Evolutionary conservation across 2,797 vertebrate genomes (phyloP).

Genomic region (Rhyacichthys aspro): DNA sequence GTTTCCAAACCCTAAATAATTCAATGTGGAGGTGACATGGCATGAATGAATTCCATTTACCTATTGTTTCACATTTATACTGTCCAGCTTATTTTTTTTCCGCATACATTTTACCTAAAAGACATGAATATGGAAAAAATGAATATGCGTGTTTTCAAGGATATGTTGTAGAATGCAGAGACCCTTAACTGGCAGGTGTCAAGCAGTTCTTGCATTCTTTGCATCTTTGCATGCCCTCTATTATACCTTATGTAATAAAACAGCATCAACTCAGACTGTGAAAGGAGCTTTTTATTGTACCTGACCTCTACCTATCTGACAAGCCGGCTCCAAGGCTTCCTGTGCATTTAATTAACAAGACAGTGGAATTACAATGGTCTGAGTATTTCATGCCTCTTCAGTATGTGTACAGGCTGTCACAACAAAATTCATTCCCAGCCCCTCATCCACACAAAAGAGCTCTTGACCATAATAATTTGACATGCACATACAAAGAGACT

Average conservation of each 20-base stretch:
- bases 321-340: slow-evolving; percentile 29
- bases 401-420: slow-evolving; percentile 22
- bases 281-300: slow-evolving; percentile 56
- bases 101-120: not conserved
- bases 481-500: slow-evolving; percentile 46
- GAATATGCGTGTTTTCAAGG: slow-evolving; percentile 26
- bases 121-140: slow-evolving; percentile 26
- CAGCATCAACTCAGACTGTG: slow-evolving; percentile 42
- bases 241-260: slow-evolving; percentile 54
- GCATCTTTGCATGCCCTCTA: slow-evolving; percentile 29
- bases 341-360: slow-evolving; percentile 69
- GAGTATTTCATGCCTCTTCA: slow-evolving; percentile 24
- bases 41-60: slow-evolving; percentile 33
- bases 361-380: slow-evolving; percentile 35
- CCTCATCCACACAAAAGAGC: slow-evolving; percentile 40
- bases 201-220: slow-evolving; percentile 35
- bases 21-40: slow-evolving; percentile 58
- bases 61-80: no score
- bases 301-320: slow-evolving; percentile 51
- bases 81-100: not conserved
- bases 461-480: slow-evolving; percentile 54
- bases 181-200: slow-evolving; percentile 44
- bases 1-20: slow-evolving; percentile 72
- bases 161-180: slow-evolving; percentile 35
- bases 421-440: slow-evolving; percentile 35